Evolutionary conservation across 2,797 vertebrate species (phyloP).

Genomic region (Glyptemys insculpta): DNA sequence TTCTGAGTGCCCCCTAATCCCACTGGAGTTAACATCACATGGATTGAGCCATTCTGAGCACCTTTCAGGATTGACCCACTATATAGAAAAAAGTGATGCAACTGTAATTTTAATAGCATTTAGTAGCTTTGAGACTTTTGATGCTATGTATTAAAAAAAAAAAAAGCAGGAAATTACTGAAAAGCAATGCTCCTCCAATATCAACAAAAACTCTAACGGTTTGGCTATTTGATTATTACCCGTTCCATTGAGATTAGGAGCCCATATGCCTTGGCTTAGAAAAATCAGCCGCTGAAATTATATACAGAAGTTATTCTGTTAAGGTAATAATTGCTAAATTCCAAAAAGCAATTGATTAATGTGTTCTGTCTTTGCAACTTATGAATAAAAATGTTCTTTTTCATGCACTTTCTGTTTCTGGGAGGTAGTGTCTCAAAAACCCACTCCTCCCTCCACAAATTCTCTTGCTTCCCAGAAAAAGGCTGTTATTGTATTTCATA

Average conservation of each 20-base stretch:
- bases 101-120: not conserved
- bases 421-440: not conserved
- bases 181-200: not conserved
- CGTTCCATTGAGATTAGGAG: not conserved
- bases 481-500: not conserved
- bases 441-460: not conserved
- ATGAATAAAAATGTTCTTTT: not conserved
- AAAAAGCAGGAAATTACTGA: not conserved
- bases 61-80: not conserved
- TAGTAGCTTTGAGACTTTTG: not conserved
- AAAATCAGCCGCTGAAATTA: not conserved
- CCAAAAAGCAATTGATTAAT: not conserved
- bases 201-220: not conserved
- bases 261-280: not conserved
- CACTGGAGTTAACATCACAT: not conserved
- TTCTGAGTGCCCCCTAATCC: not conserved
- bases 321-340: not conserved
- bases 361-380: not conserved
- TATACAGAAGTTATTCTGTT: not conserved
- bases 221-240: not conserved
- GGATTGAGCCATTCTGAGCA: not conserved
- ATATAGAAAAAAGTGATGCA: not conserved
- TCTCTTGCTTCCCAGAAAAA: not conserved
- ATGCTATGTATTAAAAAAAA: no score
- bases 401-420: not conserved